Percentiles rank a stretch among this genome's conserved stretches.
Evolutionary conservation across 1,140 invertebrate genomes (phyloP).

Genomic region (Aphelinus certus): DNA sequence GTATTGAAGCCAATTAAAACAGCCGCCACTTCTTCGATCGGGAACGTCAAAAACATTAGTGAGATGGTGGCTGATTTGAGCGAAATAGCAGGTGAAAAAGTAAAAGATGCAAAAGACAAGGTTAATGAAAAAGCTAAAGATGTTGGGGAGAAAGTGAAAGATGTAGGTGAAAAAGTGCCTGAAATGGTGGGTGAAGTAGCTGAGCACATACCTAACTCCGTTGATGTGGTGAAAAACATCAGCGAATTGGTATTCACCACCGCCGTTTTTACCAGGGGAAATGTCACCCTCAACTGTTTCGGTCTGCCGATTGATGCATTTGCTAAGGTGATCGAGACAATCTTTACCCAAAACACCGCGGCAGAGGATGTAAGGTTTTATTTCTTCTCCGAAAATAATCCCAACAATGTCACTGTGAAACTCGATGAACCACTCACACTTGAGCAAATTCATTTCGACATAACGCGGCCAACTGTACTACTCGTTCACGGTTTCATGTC

Average conservation of each 20-base stretch:
- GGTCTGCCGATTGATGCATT: constrained; percentile 10
- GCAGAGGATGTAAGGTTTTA: constrained; percentile 56
- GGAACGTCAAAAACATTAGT: too few species aligned
- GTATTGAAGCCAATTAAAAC: too few species aligned
- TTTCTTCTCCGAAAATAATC: constrained; percentile 51
- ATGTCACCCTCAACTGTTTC: constrained; percentile 19
- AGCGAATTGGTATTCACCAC: not conserved
- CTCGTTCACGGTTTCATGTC: constrained; percentile 71
- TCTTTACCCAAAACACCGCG: constrained; percentile 33
- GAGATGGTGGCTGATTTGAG: too few species aligned
- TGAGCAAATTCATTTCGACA: constrained; percentile 67
- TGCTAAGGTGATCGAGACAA: not conserved
- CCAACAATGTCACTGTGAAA: constrained; percentile 47
- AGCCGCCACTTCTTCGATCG: too few species aligned
- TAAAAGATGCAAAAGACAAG: too few species aligned
- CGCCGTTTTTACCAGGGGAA: not conserved
- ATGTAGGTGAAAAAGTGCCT: not conserved
- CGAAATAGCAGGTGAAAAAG: too few species aligned
- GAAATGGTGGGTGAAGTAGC: not conserved
- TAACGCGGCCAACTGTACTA: constrained; percentile 63
- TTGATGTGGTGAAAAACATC: not conserved
- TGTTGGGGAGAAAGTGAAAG: not conserved
- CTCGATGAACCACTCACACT: constrained; percentile 67
- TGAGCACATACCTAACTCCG: not conserved
- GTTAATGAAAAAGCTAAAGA: too few species aligned